Conservation (phyloP, 2,888 invertebrate species). For the Heliconius erato region DNA sequence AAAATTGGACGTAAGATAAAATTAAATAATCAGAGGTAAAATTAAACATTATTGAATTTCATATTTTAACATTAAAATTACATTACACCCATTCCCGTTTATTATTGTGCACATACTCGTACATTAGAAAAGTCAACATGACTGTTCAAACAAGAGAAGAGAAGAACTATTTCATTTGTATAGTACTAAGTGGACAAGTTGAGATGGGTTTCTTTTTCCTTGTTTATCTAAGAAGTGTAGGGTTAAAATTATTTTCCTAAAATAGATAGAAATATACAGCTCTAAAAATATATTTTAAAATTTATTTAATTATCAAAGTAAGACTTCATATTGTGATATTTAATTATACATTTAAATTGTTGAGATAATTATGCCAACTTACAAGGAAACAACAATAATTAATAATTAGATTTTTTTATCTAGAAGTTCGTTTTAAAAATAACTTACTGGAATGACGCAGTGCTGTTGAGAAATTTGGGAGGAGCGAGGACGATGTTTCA, state of each 20-base stretch:
- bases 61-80: neutral
- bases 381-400: neutral
- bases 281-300: neutral
- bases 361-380: neutral
- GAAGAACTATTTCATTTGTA: neutral
- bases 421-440: constrained; percentile 10
- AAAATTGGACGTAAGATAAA: neutral
- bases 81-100: too few relatives aligned
- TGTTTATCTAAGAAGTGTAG: neutral
- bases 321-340: neutral
- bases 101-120: too few relatives aligned
- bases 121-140: neutral
- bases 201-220: neutral
- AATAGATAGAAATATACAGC: neutral
- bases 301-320: neutral
- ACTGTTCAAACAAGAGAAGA: too few relatives aligned
- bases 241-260: neutral
- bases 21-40: neutral
- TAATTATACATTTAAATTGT: neutral
- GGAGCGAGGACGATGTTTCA: neutral
- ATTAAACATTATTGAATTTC: neutral
- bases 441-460: constrained; percentile 17
- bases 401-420: neutral
- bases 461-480: neutral
- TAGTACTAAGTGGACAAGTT: neutral